Evolutionary conservation across 2,888 invertebrate species (phyloP).

Genomic region (Drosophila yooni): DNA sequence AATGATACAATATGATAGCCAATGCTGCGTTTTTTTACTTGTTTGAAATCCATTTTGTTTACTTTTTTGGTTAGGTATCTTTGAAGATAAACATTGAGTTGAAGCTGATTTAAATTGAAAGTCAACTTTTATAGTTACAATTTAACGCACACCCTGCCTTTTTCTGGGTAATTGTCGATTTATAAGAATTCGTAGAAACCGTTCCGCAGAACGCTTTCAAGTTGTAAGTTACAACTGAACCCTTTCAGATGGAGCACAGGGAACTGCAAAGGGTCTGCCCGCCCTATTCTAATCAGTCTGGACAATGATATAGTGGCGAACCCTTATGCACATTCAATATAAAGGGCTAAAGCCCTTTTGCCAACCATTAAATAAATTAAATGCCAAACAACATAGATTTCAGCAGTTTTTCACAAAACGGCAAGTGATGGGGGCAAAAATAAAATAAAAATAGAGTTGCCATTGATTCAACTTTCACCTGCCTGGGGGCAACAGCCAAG

Average conservation of each 20-base stretch:
- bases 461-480: slow-evolving; percentile 61
- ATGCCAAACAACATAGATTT: slow-evolving; percentile 57
- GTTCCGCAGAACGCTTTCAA: neutral
- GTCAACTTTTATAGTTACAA: neutral
- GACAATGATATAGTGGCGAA: slow-evolving; percentile 55
- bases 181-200: neutral
- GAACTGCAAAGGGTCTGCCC: neutral
- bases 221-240: slow-evolving; percentile 2
- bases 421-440: slow-evolving; percentile 1
- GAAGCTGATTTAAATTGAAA: neutral
- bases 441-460: slow-evolving; percentile 25
- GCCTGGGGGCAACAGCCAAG: slow-evolving; percentile 31
- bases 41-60: neutral
- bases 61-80: neutral
- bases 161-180: slow-evolving; percentile 10
- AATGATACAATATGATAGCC: slow-evolving; percentile 3
- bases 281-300: slow-evolving; percentile 32
- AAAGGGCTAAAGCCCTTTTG: slow-evolving; percentile 40
- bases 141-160: neutral
- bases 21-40: neutral
- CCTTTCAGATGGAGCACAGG: neutral
- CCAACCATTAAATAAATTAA: slow-evolving; percentile 62
- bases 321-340: slow-evolving; percentile 51
- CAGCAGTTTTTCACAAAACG: slow-evolving; percentile 17
- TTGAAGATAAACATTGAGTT: neutral